Base-by-base conservation (phyloP, 2,888 invertebrate genomes). In the Itoplectis maculator region DNA sequence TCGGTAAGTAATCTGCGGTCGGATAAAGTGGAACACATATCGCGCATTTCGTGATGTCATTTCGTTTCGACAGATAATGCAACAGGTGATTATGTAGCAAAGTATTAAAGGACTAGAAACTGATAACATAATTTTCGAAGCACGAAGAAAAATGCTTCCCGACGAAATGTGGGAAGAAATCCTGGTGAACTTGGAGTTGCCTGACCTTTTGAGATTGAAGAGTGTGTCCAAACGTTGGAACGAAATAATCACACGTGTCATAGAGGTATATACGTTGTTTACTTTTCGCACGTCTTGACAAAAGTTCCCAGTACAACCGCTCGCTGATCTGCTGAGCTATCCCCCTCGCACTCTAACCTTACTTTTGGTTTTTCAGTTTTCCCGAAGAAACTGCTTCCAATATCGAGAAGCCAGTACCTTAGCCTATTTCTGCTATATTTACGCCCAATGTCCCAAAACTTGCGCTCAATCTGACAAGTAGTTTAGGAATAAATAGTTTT, bases 271-370 rank as follows among this genome's bases (percentile, higher is more conserved):
- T 42, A 42, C 42, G 7, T 42, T 42, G 42, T 42, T 42, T 42
- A 42, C 8, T 5, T 42, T 42, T 42, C 7, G 42, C 13, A 8
- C 7, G 8, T 8, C 13, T 42, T 2, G 42, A 42, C 8, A 42
- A 42, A 42, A 42, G 13, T 42, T 42, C n/a, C n/a, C 42, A 42
- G 13, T 42, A 42, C 42, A 42, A 42, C 2, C n/a, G n/a, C n/a
- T n/a, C n/a, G n/a, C n/a, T n/a, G n/a, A n/a, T n/a, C n/a, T n/a
- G n/a, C n/a, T n/a, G 29, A 29, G 29, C 5, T 5, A 5, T 29
- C 20, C 20, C 20, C 23, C 13, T 59, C 20, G 59, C n/a, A 66
- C 42, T 75, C 54, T 35, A 45, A 35, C 65, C 13, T 51, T 13
- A 40, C 29, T 29, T 29, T 29, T 29, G 29, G 3, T 29, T 29